These are phyloP conservation scores for Cryptomyrus ogoouensis DNA, from an alignment of 2,113 vertebrate species.

Conservation along the genomic window DNA sequence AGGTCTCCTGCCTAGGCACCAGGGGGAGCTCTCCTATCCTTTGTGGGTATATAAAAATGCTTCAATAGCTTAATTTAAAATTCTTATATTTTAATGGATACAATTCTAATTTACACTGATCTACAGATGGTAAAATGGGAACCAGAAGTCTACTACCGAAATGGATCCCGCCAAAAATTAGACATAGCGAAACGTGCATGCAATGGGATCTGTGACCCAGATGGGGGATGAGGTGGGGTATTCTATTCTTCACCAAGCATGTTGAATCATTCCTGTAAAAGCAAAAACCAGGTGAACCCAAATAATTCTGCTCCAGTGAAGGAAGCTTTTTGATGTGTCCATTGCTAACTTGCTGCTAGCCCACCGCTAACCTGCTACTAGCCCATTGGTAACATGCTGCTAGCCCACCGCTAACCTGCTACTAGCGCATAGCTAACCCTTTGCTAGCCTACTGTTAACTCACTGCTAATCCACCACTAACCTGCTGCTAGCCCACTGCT, in stretches of 20 bases:
- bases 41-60: background rate
- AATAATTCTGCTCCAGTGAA: slow-evolving; percentile 50
- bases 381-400: background rate
- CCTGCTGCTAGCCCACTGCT: background rate
- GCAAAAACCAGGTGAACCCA: slow-evolving; percentile 46
- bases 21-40: background rate
- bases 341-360: slow-evolving; percentile 26
- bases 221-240: background rate
- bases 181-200: background rate
- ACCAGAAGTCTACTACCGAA: background rate
- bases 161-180: background rate
- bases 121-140: background rate
- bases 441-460: background rate
- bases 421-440: background rate
- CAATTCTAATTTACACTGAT: background rate
- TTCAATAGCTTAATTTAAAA: background rate
- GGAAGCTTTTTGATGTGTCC: slow-evolving; percentile 51
- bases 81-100: background rate
- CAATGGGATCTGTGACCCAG: background rate
- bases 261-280: background rate
- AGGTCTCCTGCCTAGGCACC: background rate
- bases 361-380: background rate
- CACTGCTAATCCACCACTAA: background rate
- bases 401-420: background rate
- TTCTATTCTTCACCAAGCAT: background rate